phyloP scores from a whole-genome alignment of 2,113 vertebrate species.

The Ovis canadensis region DNA sequence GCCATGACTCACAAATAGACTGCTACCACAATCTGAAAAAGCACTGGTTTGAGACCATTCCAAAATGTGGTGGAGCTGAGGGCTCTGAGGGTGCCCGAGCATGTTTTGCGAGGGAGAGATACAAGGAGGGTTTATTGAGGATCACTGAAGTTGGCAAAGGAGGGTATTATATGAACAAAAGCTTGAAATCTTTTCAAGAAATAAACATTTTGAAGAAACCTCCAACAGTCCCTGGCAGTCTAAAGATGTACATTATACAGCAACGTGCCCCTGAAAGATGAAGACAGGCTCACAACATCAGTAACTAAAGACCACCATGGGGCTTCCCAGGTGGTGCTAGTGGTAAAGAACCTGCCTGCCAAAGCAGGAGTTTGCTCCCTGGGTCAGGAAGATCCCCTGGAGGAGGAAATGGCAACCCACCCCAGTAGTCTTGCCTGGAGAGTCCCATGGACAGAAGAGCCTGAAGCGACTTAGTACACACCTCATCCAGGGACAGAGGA shows the following conservation, averaged over 20 bases:
- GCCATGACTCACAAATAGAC: not conserved
- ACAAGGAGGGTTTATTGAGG: not conserved
- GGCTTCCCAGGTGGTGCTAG: not conserved
- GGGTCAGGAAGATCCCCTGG: not conserved
- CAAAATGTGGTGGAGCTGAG: not conserved
- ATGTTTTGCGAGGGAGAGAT: not conserved
- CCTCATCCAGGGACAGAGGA: not conserved
- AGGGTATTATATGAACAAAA: not conserved
- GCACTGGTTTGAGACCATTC: not conserved
- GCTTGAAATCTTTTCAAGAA: not conserved
- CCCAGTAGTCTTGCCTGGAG: not conserved
- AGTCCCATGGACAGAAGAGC: not conserved
- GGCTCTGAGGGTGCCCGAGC: not conserved
- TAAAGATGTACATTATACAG: rapidly evolving
- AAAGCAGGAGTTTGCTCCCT: not conserved
- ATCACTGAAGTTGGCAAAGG: not conserved
- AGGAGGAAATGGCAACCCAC: not conserved
- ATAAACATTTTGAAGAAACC: not conserved
- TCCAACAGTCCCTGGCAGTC: not conserved
- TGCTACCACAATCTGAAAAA: not conserved
- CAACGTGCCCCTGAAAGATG: not conserved
- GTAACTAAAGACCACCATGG: not conserved
- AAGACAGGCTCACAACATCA: rapidly evolving
- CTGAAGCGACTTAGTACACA: not conserved
- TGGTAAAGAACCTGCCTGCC: not conserved